Base-by-base conservation (phyloP, 1,140 invertebrate genomes). In the Bombus turneri region DNA sequence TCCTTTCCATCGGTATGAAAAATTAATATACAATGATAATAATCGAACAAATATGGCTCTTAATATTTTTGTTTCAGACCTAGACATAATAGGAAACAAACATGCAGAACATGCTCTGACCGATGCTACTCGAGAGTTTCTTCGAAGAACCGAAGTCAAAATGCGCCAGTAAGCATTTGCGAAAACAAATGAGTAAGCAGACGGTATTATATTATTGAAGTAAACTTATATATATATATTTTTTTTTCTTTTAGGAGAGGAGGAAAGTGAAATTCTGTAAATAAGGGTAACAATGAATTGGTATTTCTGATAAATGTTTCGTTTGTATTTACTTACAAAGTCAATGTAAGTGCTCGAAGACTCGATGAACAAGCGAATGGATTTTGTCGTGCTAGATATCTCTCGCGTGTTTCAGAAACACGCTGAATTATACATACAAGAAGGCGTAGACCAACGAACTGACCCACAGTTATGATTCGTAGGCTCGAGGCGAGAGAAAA, bases 291-390 rank as follows among this genome's bases (percentile, higher is more conserved):
- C 13, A 57, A 84, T 62, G 37, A 37, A 59, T 31, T 18, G n/a
- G 22, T 73, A 37, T 53, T 76, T 47, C 43, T 82, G 62, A 31
- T n/a, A 82, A 81, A 37, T 73, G 13, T 82, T 47, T 41, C 18
- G 8, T 75, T 66, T 75, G 71, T 75, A 82, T 82, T 82, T 82
- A 57, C 34, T 82, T 75, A 75, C 71, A 82, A 82, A 82, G 75
- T 37, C 34, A 31, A 6, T 68, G 53, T 83, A 83, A 68, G 22
- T 53, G 34, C 18, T 83, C 31, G 34, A 68, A 68, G 34, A 22
- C 9, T 68, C 31, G 66, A 37, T 68, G 66, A 18, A 37, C 22
- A 37, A 12, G 18, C 34, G 34, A 37, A 68, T 22, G 8, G 66
- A 34, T 37, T 68, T 25, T 68, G 18, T 68, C 31, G 34, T 68